phyloP scores from a whole-genome alignment of 1,140 invertebrate genomes.

The Metopolophium dirhodum region DNA sequence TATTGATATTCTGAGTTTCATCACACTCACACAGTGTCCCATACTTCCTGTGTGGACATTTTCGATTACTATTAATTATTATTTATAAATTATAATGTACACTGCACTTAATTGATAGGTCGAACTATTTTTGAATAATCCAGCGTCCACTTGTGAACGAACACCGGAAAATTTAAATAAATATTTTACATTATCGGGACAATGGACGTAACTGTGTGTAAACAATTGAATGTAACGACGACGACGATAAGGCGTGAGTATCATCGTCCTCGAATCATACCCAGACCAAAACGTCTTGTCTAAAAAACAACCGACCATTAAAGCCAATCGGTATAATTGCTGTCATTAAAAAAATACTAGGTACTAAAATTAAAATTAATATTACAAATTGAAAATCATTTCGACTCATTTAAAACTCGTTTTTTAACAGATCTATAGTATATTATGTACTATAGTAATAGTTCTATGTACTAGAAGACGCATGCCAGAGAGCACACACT shows the following conservation, averaged over 20 bases:
- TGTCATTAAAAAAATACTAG: not conserved
- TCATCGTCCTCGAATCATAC: not conserved
- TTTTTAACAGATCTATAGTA: not conserved
- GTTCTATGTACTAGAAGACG: not conserved
- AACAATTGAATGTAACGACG: not conserved
- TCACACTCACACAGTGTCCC: not conserved
- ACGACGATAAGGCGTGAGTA: not conserved
- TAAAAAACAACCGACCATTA: constrained; percentile 6
- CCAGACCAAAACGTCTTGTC: not conserved
- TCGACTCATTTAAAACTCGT: not conserved
- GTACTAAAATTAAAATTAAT: constrained; percentile 10
- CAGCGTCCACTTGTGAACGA: not conserved
- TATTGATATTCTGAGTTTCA: not conserved
- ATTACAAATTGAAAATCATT: not conserved
- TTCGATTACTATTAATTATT: not conserved
- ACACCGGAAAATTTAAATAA: not conserved
- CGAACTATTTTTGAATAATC: not conserved
- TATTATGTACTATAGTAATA: not conserved
- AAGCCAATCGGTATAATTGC: not conserved
- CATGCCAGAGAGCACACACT: not conserved
- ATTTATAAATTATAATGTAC: not conserved
- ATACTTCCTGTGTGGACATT: not conserved
- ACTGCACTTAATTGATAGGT: not conserved
- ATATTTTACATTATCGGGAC: not conserved
- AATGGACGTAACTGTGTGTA: not conserved